Conservation (phyloP, 2,113 vertebrate species). For the Deroptyus accipitrinus region DNA sequence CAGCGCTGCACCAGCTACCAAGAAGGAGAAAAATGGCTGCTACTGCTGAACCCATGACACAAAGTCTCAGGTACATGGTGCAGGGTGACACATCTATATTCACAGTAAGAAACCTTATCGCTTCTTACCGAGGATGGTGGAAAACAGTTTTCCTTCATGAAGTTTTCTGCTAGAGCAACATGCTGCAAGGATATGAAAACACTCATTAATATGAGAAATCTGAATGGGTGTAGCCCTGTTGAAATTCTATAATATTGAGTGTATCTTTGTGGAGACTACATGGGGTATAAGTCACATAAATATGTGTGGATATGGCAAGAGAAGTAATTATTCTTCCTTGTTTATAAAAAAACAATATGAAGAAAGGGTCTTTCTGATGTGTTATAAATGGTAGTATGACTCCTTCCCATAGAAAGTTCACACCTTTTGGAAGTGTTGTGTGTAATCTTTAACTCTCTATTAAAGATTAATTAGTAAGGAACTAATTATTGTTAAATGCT, state of each 20-base stretch:
- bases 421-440: not conserved
- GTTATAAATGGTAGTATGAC: not conserved
- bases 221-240: not conserved
- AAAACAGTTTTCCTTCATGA: not conserved
- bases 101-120: not conserved
- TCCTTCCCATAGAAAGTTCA: not conserved
- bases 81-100: not conserved
- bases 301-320: not conserved
- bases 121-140: not conserved
- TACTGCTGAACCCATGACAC: too few species aligned
- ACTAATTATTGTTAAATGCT: conserved; percentile 34
- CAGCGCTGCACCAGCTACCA: too few species aligned
- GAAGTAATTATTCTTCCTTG: not conserved
- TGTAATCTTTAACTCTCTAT: not conserved
- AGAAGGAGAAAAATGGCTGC: too few species aligned
- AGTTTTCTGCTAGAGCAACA: not conserved
- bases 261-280: not conserved
- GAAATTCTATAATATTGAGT: not conserved
- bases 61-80: fast-evolving
- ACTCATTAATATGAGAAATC: not conserved
- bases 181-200: fast-evolving
- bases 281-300: not conserved
- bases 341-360: not conserved
- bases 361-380: not conserved
- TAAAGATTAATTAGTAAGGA: not conserved